Evolutionary conservation across 2,888 invertebrate species (phyloP).

Genomic region (Lampropteryx suffumata): DNA sequence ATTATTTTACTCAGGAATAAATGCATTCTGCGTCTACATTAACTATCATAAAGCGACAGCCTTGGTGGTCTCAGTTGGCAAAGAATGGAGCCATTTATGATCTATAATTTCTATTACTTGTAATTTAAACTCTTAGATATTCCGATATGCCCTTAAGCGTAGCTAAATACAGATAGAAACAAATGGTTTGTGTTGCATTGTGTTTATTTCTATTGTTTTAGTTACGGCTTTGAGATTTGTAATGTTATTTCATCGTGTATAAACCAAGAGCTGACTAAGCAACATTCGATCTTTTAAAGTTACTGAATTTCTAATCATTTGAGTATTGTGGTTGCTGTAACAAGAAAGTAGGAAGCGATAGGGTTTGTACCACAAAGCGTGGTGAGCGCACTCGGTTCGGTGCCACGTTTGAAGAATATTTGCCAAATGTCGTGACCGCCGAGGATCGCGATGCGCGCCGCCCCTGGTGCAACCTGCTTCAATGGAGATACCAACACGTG

Average conservation of each 20-base stretch:
- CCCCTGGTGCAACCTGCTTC: slow-evolving; percentile 71
- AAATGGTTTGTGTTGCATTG: slow-evolving; percentile 32
- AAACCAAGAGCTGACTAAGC: no score
- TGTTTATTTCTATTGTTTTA: slow-evolving; percentile 30
- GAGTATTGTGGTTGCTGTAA: no score
- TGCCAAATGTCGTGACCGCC: slow-evolving; percentile 81
- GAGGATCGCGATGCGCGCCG: slow-evolving; percentile 79
- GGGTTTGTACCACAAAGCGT: slow-evolving; percentile 72
- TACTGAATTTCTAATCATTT: no score
- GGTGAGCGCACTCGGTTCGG: slow-evolving; percentile 32
- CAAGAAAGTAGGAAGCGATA: slow-evolving; percentile 77
- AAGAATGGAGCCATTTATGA: slow-evolving; percentile 58
- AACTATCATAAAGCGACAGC: slow-evolving; percentile 37
- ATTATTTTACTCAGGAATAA: slow-evolving; percentile 26
- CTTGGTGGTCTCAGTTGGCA: slow-evolving; percentile 57
- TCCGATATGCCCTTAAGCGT: slow-evolving; percentile 47
- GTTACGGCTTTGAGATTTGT: neutral
- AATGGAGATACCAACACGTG: slow-evolving; percentile 77
- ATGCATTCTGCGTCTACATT: slow-evolving; percentile 32
- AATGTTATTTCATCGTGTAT: neutral
- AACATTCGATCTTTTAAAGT: no score
- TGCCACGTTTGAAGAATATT: slow-evolving; percentile 74
- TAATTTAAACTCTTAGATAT: slow-evolving; percentile 55
- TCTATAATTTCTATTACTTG: slow-evolving; percentile 62
- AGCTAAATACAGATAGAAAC: slow-evolving; percentile 46